phyloP scores from a whole-genome alignment of 2,797 vertebrate species.

The Apogon talboti region DNA sequence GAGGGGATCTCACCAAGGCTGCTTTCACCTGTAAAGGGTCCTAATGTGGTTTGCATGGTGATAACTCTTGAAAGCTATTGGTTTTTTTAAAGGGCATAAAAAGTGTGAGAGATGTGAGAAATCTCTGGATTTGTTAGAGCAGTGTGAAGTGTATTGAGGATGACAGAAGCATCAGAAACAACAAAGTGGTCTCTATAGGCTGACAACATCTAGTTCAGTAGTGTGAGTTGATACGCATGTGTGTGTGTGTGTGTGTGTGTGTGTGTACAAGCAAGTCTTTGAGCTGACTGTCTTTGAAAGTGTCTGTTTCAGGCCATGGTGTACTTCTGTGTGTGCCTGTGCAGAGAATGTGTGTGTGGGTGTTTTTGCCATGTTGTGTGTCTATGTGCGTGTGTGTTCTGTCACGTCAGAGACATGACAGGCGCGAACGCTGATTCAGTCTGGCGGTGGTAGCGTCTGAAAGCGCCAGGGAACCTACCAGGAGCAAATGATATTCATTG shows the following conservation, averaged over 20 bases:
- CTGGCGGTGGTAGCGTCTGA: conserved; percentile 75
- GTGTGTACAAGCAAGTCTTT: conserved; percentile 25
- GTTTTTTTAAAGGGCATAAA: conserved; percentile 49
- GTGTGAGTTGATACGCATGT: conserved; percentile 25
- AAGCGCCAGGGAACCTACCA: conserved; percentile 75
- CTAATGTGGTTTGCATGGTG: conserved; percentile 70
- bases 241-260: conserved; percentile 43
- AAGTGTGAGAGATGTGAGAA: conserved; percentile 66
- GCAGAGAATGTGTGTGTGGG: conserved; percentile 27
- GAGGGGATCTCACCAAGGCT: conserved; percentile 56
- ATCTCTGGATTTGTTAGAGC: conserved; percentile 72
- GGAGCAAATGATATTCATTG: conserved; percentile 87
- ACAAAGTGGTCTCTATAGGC: conserved; percentile 79
- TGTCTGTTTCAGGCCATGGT: conserved; percentile 27
- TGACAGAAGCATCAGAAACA: conserved; percentile 78
- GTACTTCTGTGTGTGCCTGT: conserved; percentile 13
- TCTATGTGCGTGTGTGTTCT: conserved; percentile 50
- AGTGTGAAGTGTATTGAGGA: conserved; percentile 71
- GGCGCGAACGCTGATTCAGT: conserved; percentile 79
- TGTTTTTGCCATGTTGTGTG: conserved; percentile 38
- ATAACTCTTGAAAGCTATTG: conserved; percentile 61
- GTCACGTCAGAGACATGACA: conserved; percentile 76
- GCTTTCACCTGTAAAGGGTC: conserved; percentile 69
- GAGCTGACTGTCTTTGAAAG: conserved; percentile 43
- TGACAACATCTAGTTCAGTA: conserved; percentile 52